These are phyloP conservation scores for Molossus alvarezi DNA, from an alignment of 2,797 vertebrate genomes.

Conservation along the genomic window DNA sequence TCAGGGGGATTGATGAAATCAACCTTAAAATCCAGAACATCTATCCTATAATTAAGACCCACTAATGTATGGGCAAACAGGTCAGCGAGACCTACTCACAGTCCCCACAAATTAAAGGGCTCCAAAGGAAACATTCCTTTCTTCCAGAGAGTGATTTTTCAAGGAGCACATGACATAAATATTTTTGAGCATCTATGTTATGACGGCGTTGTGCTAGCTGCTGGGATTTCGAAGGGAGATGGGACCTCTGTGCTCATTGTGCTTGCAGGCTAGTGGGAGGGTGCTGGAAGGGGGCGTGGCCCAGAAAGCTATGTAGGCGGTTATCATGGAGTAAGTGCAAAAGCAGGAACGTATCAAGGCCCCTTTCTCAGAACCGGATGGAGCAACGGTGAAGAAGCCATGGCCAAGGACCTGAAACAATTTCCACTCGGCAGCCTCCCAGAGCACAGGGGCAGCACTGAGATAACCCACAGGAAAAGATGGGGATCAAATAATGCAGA, in stretches of 20 bases:
- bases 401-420: background rate
- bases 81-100: constrained; percentile 64
- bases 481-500: background rate
- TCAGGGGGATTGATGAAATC: constrained; percentile 77
- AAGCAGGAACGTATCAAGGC: background rate
- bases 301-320: background rate
- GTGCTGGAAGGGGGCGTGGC: background rate
- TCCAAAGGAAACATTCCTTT: constrained; percentile 60
- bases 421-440: background rate
- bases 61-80: constrained; percentile 73
- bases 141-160: constrained; percentile 65
- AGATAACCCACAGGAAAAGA: background rate
- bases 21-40: constrained; percentile 75
- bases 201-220: background rate
- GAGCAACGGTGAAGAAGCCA: background rate
- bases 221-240: background rate
- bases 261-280: background rate
- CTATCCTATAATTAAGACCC: constrained; percentile 82
- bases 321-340: background rate
- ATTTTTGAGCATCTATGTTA: constrained; percentile 51
- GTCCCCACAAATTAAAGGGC: constrained; percentile 80
- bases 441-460: background rate
- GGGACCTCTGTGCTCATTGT: background rate
- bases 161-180: constrained; percentile 41
- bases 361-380: background rate